Percentiles rank a stretch among this genome's conserved stretches.
Conservation (phyloP, 2,888 invertebrate genomes). For the Ceriagrion tenellum region DNA sequence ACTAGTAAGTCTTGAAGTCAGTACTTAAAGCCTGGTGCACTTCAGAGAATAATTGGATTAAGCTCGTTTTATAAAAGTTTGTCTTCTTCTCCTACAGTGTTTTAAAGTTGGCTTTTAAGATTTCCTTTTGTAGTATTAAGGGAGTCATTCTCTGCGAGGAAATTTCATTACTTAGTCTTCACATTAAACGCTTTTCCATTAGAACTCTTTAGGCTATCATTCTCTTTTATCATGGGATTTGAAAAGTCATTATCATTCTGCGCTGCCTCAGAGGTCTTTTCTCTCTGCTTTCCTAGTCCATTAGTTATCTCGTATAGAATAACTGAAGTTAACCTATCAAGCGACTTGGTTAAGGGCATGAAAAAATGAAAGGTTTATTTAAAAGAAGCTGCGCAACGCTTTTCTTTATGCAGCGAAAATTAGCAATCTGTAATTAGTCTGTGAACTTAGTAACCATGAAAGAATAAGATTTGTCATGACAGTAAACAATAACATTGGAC, state of each 20-base stretch:
- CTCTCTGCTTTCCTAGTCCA: neutral
- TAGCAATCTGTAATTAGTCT: too few relatives aligned
- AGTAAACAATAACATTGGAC: too few relatives aligned
- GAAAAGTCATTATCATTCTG: conserved; percentile 1
- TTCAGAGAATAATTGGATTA: conserved; percentile 2
- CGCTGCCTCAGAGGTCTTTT: neutral
- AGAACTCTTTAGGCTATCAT: neutral
- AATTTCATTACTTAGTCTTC: conserved; percentile 10
- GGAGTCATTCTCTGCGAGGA: neutral
- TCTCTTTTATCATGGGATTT: neutral
- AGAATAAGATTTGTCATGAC: too few relatives aligned
- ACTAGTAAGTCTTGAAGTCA: neutral
- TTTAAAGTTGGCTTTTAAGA: neutral
- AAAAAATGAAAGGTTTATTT: neutral
- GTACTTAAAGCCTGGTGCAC: neutral
- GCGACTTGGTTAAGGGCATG: neutral
- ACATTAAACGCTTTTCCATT: neutral
- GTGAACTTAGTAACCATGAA: too few relatives aligned
- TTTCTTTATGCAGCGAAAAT: too few relatives aligned
- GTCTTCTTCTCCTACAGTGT: neutral
- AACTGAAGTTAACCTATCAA: neutral
- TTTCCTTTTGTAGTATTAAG: neutral
- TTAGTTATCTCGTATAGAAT: neutral
- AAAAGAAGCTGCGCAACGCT: too few relatives aligned
- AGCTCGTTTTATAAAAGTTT: neutral